Percentiles rank a stretch among this genome's conserved stretches.
phyloP scores from a whole-genome alignment of 2,888 invertebrate genomes.

The Parelbella ahira region DNA sequence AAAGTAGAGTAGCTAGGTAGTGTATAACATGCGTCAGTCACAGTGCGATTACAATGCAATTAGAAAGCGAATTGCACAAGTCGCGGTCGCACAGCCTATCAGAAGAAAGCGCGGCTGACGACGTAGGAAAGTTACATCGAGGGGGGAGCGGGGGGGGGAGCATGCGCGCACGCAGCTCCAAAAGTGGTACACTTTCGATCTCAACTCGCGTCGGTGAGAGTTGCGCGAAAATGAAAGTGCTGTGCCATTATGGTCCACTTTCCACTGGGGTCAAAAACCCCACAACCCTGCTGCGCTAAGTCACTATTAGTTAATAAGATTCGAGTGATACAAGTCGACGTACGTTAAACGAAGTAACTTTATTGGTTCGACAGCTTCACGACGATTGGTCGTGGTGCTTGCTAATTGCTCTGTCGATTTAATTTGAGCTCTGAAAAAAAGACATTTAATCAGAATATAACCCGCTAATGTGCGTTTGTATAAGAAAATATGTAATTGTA shows the following conservation, averaged over 20 bases:
- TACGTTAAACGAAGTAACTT: no score
- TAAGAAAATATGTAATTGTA: no score
- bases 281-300: constrained; percentile 42
- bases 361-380: no score
- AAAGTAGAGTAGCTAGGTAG: constrained; percentile 64
- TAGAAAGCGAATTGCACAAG: constrained; percentile 78
- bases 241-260: constrained; percentile 78
- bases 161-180: constrained; percentile 69
- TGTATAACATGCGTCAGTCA: constrained; percentile 50
- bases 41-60: constrained; percentile 74
- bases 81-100: constrained; percentile 45
- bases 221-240: constrained; percentile 83
- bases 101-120: constrained; percentile 72
- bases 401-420: no score
- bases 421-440: no score
- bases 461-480: no score
- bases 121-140: constrained; percentile 66
- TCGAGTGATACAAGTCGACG: no score
- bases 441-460: no score
- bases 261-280: constrained; percentile 74
- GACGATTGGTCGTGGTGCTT: no score
- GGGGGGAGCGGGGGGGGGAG: constrained; percentile 37
- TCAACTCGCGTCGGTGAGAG: constrained; percentile 74
- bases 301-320: constrained; percentile 51
- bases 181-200: constrained; percentile 79